Base-by-base conservation (phyloP, 2,797 vertebrate genomes). In the Eremophila alpestris region DNA sequence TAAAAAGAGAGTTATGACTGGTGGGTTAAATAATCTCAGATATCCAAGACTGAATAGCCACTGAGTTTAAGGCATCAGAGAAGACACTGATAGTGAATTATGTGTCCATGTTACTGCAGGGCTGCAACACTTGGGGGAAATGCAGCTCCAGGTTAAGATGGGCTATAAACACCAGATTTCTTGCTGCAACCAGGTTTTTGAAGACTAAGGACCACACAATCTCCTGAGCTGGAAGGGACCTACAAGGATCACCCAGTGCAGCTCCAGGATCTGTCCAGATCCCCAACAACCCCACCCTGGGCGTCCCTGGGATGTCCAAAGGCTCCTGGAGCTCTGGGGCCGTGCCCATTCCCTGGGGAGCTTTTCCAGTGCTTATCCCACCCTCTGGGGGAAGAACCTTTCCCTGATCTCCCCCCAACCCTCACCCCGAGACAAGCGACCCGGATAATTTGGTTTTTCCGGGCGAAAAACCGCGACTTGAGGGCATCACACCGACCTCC, bases 401-500 rank as follows among this genome's bases (percentile, higher is more conserved):
- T 6, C 34, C 52, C 63, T 7, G 16, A 29, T 1, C 5, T 26
- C 32, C 30, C 5, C n/a, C 38, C 3, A 34, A 26, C 16, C 45
- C 76, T 8, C 55, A 27, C 10, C 16, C 70, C 16, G 6, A 27
- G 12, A 27, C 18, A 60, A 9, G 6, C 2, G 4, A 32, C 26
- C 17, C 4, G 3, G 7, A 5, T 10, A 36, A 29, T n/a, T 3
- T 1, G 18, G 1, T 22, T 55, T 55, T 62, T 22, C 41, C 46
- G 20, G 18, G 16, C 3, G 3, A 19, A 32, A 23, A 17, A 5
- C 13, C 13, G 5, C 6, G 6, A 7, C 19, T 5, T 2, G 16
- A 10, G 43, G 8, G 14, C 5, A 13, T 14, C 3, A 0, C 87
- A 87, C 97, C 56, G 7, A 99, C 99, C 99, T 99, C 99, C 69